Conservation (phyloP, 1,140 invertebrate species). For the Sitophilus oryzae region DNA sequence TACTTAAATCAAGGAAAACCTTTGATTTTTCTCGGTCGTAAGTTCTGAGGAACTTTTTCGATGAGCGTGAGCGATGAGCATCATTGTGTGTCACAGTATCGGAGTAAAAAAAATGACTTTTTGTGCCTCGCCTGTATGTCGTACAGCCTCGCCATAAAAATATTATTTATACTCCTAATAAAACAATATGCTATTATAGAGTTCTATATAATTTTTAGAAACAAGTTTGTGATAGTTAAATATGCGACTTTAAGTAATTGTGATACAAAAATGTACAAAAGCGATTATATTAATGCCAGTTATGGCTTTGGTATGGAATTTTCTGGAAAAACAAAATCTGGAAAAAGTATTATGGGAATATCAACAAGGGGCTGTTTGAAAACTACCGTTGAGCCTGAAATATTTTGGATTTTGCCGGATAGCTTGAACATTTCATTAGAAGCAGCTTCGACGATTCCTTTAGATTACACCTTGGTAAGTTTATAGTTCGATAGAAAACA, state of each 20-base stretch:
- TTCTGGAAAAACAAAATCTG: conserved; percentile 3
- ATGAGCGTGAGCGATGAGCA: too few species aligned
- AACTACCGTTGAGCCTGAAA: conserved; percentile 53
- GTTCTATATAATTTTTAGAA: too few species aligned
- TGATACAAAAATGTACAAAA: not conserved
- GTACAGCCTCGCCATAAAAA: too few species aligned
- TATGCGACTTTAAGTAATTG: not conserved
- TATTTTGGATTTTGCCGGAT: conserved; percentile 73
- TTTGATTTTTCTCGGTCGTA: too few species aligned
- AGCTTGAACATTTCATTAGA: conserved; percentile 63
- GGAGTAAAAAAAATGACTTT: too few species aligned
- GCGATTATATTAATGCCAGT: not conserved
- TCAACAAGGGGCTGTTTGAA: conserved; percentile 50
- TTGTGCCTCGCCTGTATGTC: too few species aligned
- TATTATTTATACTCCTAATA: too few species aligned
- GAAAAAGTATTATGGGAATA: conserved; percentile 49
- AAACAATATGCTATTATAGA: too few species aligned
- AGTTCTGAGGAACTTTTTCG: too few species aligned
- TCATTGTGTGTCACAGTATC: too few species aligned
- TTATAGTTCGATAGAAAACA: too few species aligned
- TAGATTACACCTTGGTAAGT: conserved; percentile 54
- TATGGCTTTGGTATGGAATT: conserved; percentile 1
- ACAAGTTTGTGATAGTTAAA: not conserved
- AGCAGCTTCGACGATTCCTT: conserved; percentile 80
- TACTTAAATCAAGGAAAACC: too few species aligned